Evolutionary conservation across 1,140 invertebrate genomes (phyloP).

Genomic region (Habropoda laboriosa): DNA sequence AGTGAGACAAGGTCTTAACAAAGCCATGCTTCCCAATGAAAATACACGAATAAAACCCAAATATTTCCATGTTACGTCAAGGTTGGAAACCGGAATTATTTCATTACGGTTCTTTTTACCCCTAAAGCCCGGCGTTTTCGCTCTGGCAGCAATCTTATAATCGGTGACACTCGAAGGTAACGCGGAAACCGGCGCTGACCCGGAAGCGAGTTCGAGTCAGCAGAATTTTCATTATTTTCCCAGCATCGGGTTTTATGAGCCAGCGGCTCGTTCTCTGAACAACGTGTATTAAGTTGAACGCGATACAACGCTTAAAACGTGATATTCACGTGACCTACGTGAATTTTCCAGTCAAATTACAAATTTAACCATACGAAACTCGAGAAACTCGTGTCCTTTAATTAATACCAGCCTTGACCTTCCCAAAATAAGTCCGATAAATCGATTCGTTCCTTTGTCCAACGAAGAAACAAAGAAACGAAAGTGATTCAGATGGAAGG

Average conservation of each 20-base stretch:
- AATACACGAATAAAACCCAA: no score
- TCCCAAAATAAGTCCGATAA: no score
- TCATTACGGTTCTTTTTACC: neutral
- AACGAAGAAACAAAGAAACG: neutral
- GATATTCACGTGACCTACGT: neutral
- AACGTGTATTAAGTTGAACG: constrained; percentile 12
- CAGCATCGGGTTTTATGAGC: neutral
- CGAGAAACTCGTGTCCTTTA: no score
- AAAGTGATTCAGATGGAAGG: neutral
- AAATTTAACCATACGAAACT: no score
- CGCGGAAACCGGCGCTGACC: constrained; percentile 18
- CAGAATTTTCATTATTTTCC: constrained; percentile 25
- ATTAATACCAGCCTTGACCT: no score
- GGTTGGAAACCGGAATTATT: no score
- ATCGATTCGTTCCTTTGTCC: neutral
- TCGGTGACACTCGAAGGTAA: neutral
- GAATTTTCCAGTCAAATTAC: neutral
- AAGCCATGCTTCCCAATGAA: neutral
- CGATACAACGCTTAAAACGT: neutral
- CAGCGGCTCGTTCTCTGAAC: neutral
- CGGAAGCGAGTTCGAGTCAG: constrained; percentile 5
- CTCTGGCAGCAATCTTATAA: neutral
- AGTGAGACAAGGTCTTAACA: neutral
- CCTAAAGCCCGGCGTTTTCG: no score
- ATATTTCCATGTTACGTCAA: no score